Conservation (phyloP, 2,888 invertebrate genomes). For the Linyphia triangularis region DNA sequence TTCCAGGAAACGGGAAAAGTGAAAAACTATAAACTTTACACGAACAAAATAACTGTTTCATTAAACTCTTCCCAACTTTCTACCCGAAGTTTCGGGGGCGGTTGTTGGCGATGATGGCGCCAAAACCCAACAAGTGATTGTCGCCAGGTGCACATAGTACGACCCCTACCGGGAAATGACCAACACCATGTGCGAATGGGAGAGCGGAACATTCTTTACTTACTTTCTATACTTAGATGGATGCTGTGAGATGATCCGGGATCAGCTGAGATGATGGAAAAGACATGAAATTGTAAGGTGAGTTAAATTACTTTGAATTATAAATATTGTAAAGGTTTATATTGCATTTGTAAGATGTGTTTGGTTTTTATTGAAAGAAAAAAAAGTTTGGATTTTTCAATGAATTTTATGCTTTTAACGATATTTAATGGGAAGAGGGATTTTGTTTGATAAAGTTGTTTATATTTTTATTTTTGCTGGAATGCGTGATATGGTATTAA, state of each 20-base stretch:
- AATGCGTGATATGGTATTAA: too few relatives aligned
- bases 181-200: neutral
- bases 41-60: too few relatives aligned
- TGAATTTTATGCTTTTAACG: too few relatives aligned
- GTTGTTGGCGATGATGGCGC: constrained; percentile 27
- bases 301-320: neutral
- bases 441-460: too few relatives aligned
- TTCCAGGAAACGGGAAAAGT: too few relatives aligned
- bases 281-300: neutral
- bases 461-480: too few relatives aligned
- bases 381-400: too few relatives aligned
- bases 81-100: neutral
- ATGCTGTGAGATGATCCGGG: neutral
- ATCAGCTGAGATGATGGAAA: neutral
- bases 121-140: neutral
- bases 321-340: neutral
- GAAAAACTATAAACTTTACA: too few relatives aligned
- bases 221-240: neutral
- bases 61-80: neutral
- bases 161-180: neutral
- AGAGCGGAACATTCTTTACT: neutral
- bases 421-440: too few relatives aligned
- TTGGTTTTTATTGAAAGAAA: too few relatives aligned
- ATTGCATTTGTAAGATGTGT: too few relatives aligned
- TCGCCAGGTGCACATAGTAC: neutral